Evolutionary conservation across 2,888 invertebrate species (phyloP), one percentile per base, ranked within the genome.

Genomic region (Celastrina argiolus): DNA sequence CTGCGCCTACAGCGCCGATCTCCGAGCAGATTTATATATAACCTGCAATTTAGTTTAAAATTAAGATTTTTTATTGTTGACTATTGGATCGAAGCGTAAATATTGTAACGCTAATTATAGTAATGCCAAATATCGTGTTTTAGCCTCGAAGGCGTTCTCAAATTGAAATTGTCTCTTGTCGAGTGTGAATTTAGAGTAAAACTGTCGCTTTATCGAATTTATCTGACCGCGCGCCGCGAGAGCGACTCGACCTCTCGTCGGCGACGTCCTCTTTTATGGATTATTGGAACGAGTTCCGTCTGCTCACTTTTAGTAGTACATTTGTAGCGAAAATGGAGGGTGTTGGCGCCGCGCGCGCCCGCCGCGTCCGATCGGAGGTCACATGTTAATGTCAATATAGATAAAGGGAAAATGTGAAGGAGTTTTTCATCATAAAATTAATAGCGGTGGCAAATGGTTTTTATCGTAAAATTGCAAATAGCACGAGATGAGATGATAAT

Each of bases 101-200:
- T 61, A 8, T 39, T 22, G 34, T 39, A 69, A 67, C 68, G 63
- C 68, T 68, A 66, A 69, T 68, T 72, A 66, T 69, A 41, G 69
- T 64, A 70, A 72, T 74, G 84, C 84, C 83, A 84, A 82, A 83
- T 84, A 83, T 81, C 76, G 78, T 80, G 75, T 76, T 78, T 73
- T 76, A 75, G 61, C 61, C 61, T 61, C 34, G 14, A 61, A 61
- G 61, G 61, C 34, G 34, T 14, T 18, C 22, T 59, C 18, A 4
- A 36, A 18, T 59, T 59, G 16, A 39, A 61, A 36, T 61, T n/a
- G n/a, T 56, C 4, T 36, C 14, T 16, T 16, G 18, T 61, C 31
- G 58, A 31, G 26, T n/a, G 14, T 22, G 58, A 56, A 28, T 3
- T 58, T 26, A 14, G 22, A 2, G 22, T 36, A 6, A 56, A 61